Percentiles rank a stretch among this genome's conserved stretches.
These are phyloP conservation scores for Cydia strobilella DNA, from an alignment of 1,140 invertebrate species.

Conservation along the genomic window DNA sequence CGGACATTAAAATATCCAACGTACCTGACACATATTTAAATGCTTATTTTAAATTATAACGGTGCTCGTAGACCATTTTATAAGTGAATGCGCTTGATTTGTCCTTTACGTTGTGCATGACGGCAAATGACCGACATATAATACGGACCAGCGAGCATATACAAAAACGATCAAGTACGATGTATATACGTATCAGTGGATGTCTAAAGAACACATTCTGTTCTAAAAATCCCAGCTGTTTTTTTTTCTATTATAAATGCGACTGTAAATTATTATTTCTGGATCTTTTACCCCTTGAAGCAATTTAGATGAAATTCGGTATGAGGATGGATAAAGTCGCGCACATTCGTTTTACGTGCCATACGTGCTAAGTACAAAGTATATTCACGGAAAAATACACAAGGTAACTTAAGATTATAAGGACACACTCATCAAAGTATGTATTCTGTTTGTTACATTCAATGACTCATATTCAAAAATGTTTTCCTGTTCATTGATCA, in stretches of 20 bases:
- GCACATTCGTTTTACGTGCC: neutral
- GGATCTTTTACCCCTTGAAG: too few species aligned
- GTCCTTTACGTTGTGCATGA: neutral
- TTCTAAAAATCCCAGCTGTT: too few species aligned
- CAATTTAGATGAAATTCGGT: too few species aligned
- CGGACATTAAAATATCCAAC: neutral
- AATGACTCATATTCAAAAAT: conserved; percentile 24
- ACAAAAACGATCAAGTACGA: neutral
- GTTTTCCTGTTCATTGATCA: conserved; percentile 28
- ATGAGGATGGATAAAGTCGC: too few species aligned
- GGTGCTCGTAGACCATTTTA: neutral
- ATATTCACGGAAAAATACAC: neutral
- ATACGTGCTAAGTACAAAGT: neutral
- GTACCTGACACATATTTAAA: neutral
- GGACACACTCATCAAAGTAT: neutral
- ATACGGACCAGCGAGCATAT: neutral
- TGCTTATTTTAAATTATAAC: neutral
- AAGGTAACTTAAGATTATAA: neutral
- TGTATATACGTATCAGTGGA: neutral
- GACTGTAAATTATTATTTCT: too few species aligned
- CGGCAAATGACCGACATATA: neutral
- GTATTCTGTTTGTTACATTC: neutral
- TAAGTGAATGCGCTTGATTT: conserved; percentile 1
- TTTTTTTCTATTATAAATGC: too few species aligned
- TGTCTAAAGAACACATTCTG: too few species aligned